phyloP scores from a whole-genome alignment of 2,888 invertebrate species.

The Morpho achilles region DNA sequence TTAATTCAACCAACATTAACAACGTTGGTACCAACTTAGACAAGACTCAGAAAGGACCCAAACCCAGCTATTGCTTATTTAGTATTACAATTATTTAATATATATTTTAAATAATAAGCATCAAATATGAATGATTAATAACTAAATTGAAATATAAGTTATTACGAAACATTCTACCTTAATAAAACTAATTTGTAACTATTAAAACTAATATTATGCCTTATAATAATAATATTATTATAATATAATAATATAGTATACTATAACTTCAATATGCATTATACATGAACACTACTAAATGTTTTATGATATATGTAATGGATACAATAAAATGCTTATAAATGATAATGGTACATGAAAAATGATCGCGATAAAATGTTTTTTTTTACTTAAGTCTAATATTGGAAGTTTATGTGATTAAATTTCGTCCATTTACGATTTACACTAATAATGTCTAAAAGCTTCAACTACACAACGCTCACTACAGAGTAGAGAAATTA shows the following conservation, averaged over 20 bases:
- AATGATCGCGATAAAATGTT: background rate
- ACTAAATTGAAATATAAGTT: background rate
- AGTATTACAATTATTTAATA: constrained; percentile 24
- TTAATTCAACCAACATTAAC: too few species aligned
- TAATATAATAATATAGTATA: too few species aligned
- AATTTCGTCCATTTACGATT: constrained; percentile 25
- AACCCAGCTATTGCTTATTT: constrained; percentile 59
- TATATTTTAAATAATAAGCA: constrained; percentile 24
- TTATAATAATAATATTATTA: too few species aligned
- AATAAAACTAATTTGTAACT: too few species aligned
- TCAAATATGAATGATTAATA: constrained; percentile 52
- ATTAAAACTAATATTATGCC: too few species aligned
- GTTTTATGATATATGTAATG: too few species aligned
- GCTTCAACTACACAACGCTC: too few species aligned
- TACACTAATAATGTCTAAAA: background rate
- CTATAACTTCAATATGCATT: too few species aligned
- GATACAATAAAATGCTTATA: too few species aligned
- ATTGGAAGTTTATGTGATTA: constrained; percentile 68
- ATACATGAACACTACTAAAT: too few species aligned
- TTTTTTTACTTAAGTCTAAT: constrained; percentile 32
- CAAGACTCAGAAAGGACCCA: constrained; percentile 50
- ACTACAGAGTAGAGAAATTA: too few species aligned
- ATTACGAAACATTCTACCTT: background rate
- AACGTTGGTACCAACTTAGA: constrained; percentile 10
- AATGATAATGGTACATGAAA: too few species aligned